A percentile compares a stretch with the other conserved stretches of the same genome.
Conservation (phyloP, 2,888 invertebrate genomes). For the Sylvicola cinctus region DNA sequence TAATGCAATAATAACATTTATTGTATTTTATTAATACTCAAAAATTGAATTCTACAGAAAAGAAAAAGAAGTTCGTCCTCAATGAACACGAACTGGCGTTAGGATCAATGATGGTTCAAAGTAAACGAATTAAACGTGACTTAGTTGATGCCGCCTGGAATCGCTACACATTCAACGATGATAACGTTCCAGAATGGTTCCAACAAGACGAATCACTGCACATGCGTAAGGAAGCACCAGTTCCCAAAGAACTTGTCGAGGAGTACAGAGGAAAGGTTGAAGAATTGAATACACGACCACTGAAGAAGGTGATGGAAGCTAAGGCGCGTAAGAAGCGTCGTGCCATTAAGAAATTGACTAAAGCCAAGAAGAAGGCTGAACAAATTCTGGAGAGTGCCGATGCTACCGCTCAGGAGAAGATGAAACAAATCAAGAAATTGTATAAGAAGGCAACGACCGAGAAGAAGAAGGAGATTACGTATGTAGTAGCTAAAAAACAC, state of each 20-base stretch:
- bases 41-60: constrained; percentile 13
- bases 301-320: constrained; percentile 95
- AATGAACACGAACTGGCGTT: constrained; percentile 78
- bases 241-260: constrained; percentile 65
- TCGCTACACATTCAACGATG: constrained; percentile 80
- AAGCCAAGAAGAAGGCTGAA: constrained; percentile 90
- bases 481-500: constrained; percentile 85
- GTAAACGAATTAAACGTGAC: constrained; percentile 78
- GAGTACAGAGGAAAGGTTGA: constrained; percentile 66
- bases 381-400: constrained; percentile 78
- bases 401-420: constrained; percentile 82
- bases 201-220: constrained; percentile 80
- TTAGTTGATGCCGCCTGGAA: constrained; percentile 83
- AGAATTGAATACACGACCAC: constrained; percentile 84
- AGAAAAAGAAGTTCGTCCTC: constrained; percentile 42
- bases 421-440: constrained; percentile 74
- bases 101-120: constrained; percentile 76
- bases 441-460: constrained; percentile 77
- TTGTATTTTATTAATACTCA: background rate
- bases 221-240: constrained; percentile 61
- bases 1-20: constrained; percentile 3
- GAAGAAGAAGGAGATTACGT: constrained; percentile 76
- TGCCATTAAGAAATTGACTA: constrained; percentile 65
- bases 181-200: constrained; percentile 90
- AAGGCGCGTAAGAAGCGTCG: constrained; percentile 94